Base-by-base conservation (phyloP, 2,113 vertebrate species). In the Chiloscyllium plagiosum region DNA sequence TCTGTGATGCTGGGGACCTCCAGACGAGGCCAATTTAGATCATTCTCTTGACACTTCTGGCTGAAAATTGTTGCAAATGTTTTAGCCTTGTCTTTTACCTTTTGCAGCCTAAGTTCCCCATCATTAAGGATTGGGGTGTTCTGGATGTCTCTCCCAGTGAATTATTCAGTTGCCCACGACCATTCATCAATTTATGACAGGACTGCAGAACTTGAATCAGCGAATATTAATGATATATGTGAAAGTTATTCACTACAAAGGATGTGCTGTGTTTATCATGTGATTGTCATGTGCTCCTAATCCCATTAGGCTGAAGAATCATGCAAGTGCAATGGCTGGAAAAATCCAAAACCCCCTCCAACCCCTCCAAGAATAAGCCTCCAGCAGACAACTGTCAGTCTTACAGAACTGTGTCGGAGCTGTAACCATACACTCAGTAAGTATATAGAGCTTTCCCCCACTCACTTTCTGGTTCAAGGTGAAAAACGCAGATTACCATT, bases 321-420 rank as follows among this genome's bases (percentile, higher is more conserved):
- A 37, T 99, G 99, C 96, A 99, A 99, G 95, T 99, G 99, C 97
- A 99, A 99, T 92, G 99, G 99, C 96, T 99, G 99, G 99, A 99
- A 99, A 97, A 99, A 98, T 97, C 99, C 99, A 96, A 99, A 99
- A 95, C 99, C 99, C 0, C 99, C 99, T 52, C 98, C 99, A 0
- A 99, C 99, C 0, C 99, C 99, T 0, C 99, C 99, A 1, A 98
- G 98, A 89, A 98, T 98, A 0, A 98, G 99, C 95, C 97, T 99
- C 97, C 99, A 98, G 97, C 98, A 98, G 96, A 97, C 96, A 0
- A 96, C 97, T 0, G 98, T 98, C 78, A 99, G 98, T 96, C 98
- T 99, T 17, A 98, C 97, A 0, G 99, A 99, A 95, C 98, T 98
- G n/a, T 99, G 99, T 96, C 98, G 99, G 96, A 99, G 99, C 97